Base-by-base conservation (phyloP, 2,888 invertebrate species). In the Chelonus formosanus region DNA sequence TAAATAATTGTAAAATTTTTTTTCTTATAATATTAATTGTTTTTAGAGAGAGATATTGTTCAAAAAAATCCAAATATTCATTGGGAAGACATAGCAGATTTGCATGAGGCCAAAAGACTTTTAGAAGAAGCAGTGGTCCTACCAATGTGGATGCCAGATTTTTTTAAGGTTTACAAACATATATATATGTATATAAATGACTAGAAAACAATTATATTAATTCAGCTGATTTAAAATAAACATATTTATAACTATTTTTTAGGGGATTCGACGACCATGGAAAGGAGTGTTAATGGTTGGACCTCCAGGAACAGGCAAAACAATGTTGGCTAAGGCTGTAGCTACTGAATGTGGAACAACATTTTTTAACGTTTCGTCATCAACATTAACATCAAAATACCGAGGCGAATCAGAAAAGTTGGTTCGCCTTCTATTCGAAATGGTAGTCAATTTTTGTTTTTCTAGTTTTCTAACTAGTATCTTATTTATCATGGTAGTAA, bases 391-490 rank as follows among this genome's bases (percentile, higher is more conserved):
- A n/a, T 97, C 97, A 31, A 99, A 99, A 86, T 99, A 97, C 86
- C 89, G 97, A 63, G 99, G 99, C n/a, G 99, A 99, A 87, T 97
- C 97, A 0, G 98, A 99, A 86, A 98, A 98, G 86, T 91, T 99
- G 78, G 97, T 99, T 71, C 90, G 97, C 68, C 85, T 98, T 60
- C 87, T 99, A 0, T 99, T 99, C 84, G 98, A 98, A 88, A 98
- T 99, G 97, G 95, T 93, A 83, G 84, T 81, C 73, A 44, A 36
- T 36, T 32, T 43, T 63, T 8, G 3, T 20, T 20, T 20, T 20
- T 20, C n/a, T n/a, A n/a, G n/a, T n/a, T 20, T 20, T 20, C 2
- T 2, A 20, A 20, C 20, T 20, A 20, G 2, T 20, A 20, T 1
- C 20, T 20, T 1, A 20, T 20, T 20, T 20, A 20, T 20, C 2